These are phyloP conservation scores for Trichomycterus rosablanca DNA, from an alignment of 2,113 vertebrate species.

Conservation along the genomic window DNA sequence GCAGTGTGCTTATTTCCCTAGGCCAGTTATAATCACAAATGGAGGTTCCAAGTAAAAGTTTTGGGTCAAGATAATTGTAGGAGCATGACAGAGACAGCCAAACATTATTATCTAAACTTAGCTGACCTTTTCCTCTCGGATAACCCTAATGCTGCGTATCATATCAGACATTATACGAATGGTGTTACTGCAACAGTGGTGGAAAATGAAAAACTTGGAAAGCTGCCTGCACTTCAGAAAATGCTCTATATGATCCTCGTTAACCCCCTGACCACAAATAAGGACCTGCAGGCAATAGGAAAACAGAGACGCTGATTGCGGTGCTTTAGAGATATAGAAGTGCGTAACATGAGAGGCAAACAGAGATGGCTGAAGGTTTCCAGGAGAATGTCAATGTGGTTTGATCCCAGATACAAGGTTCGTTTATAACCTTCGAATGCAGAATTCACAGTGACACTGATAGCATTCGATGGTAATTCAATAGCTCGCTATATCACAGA, in stretches of 20 bases:
- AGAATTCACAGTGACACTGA: constrained; percentile 17
- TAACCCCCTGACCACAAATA: constrained; percentile 31
- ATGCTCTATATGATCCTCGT: constrained; percentile 29
- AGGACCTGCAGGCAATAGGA: constrained; percentile 12
- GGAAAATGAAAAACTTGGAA: background rate
- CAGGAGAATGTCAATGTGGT: constrained; percentile 5
- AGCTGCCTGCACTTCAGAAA: constrained; percentile 2
- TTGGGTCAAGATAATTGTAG: no score
- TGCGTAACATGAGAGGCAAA: background rate
- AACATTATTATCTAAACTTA: background rate
- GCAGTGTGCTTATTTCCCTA: no score
- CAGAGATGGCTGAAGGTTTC: constrained; percentile 17
- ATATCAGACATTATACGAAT: background rate
- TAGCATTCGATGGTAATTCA: constrained; percentile 25
- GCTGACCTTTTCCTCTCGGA: background rate
- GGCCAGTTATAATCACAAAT: no score
- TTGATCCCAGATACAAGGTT: constrained; percentile 13
- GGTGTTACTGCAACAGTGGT: background rate
- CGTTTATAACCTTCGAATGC: constrained; percentile 5
- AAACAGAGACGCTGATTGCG: constrained; percentile 30
- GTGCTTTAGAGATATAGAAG: background rate
- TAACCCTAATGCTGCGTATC: background rate
- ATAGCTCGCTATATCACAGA: constrained; percentile 5
- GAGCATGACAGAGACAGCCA: no score
- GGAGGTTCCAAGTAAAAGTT: no score